These are phyloP conservation scores for Oceanites oceanicus DNA, from an alignment of 2,113 vertebrate genomes.

Conservation along the genomic window DNA sequence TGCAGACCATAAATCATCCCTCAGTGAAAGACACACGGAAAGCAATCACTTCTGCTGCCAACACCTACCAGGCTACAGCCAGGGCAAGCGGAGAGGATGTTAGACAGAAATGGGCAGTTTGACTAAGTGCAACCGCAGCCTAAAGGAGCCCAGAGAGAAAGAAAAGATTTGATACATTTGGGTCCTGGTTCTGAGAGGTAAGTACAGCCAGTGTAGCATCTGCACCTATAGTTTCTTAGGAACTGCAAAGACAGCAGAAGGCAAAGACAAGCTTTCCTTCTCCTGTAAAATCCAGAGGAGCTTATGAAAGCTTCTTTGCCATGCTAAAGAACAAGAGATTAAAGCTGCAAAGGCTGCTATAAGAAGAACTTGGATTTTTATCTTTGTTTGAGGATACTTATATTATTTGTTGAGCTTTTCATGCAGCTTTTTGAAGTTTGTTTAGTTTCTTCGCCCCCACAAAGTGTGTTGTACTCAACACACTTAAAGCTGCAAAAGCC, in stretches of 20 bases:
- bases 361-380: slow-evolving; percentile 9
- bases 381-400: neutral
- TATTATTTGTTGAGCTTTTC: neutral
- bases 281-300: neutral
- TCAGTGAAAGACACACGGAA: accelerated
- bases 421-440: neutral
- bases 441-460: neutral
- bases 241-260: neutral
- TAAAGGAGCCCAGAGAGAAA: neutral
- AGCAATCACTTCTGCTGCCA: neutral
- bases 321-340: neutral
- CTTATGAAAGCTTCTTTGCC: slow-evolving; percentile 2
- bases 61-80: neutral
- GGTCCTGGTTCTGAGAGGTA: neutral
- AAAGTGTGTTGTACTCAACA: neutral
- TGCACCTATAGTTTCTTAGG: neutral
- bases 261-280: neutral
- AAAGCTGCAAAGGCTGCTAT: neutral
- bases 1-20: neutral
- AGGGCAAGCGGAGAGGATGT: neutral
- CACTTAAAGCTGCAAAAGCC: neutral
- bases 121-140: neutral
- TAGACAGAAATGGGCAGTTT: neutral
- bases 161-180: neutral
- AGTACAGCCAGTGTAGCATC: accelerated